Evolutionary conservation across 2,888 invertebrate genomes (phyloP).

Genomic region (Iselma pallidipennis): DNA sequence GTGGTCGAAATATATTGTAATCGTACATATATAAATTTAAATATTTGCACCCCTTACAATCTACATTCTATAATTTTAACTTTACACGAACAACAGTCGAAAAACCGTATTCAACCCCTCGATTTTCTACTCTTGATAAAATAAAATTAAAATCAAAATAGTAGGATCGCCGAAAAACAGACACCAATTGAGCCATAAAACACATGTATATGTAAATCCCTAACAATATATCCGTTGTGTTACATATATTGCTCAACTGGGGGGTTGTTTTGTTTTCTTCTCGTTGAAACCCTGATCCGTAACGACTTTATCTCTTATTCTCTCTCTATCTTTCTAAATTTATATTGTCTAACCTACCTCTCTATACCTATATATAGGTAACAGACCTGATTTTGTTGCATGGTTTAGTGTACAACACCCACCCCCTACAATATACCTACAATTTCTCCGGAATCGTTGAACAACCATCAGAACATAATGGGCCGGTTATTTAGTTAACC

Average conservation of each 20-base stretch:
- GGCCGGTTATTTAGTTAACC: conserved; percentile 58
- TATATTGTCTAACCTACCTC: neutral
- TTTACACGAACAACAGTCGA: neutral
- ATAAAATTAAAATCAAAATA: conserved; percentile 51
- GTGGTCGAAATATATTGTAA: too few relatives aligned
- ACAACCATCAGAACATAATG: conserved; percentile 53
- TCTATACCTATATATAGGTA: conserved; percentile 5
- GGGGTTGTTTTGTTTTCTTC: conserved; percentile 42
- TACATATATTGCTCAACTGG: conserved; percentile 53
- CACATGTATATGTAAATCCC: conserved; percentile 56
- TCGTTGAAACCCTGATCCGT: too few relatives aligned
- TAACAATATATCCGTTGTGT: conserved; percentile 35
- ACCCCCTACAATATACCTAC: conserved; percentile 22
- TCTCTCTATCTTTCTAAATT: neutral
- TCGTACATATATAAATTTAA: too few relatives aligned
- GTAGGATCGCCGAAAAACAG: conserved; percentile 44
- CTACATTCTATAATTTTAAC: too few relatives aligned
- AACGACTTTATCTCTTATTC: conserved; percentile 26
- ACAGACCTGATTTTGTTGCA: conserved; percentile 21
- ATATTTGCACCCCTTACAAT: too few relatives aligned
- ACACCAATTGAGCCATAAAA: conserved; percentile 51
- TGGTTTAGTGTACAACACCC: neutral
- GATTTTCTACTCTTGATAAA: conserved; percentile 35
- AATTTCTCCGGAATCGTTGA: conserved; percentile 27
- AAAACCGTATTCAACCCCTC: conserved; percentile 25